phyloP scores from a whole-genome alignment of 2,888 invertebrate genomes.

The Trichopoda pennipes region DNA sequence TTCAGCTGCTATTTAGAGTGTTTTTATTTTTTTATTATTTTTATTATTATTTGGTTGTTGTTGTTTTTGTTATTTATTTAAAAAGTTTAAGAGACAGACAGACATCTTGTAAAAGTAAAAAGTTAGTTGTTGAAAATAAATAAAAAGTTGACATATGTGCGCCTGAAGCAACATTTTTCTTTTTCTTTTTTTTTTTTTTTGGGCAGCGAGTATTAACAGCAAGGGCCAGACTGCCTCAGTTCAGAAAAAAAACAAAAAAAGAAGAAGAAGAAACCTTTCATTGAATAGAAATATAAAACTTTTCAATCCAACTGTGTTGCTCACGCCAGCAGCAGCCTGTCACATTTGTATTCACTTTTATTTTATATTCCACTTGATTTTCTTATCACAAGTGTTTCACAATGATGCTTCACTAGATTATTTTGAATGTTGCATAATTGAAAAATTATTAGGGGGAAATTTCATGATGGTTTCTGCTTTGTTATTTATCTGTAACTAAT shows the following conservation, averaged over 20 bases:
- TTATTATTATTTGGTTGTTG: no score
- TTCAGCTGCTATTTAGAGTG: conserved; percentile 55
- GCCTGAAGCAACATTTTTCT: conserved; percentile 78
- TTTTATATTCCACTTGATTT: conserved; percentile 68
- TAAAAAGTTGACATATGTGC: conserved; percentile 80
- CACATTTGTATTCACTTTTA: conserved; percentile 9
- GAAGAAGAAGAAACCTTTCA: no score
- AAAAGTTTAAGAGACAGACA: conserved; percentile 56
- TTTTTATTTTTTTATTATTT: conserved; percentile 25
- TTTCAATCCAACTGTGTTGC: conserved; percentile 62
- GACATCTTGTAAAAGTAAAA: conserved; percentile 60
- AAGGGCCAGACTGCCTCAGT: conserved; percentile 70
- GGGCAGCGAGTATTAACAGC: conserved; percentile 72
- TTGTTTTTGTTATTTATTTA: conserved; percentile 21
- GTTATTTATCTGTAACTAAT: conserved; percentile 22
- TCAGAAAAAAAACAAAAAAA: conserved; percentile 41
- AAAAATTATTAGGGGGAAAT: conserved; percentile 75
- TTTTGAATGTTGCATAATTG: conserved; percentile 76
- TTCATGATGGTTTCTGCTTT: conserved; percentile 46
- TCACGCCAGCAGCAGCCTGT: conserved; percentile 20
- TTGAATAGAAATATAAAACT: conserved; percentile 70
- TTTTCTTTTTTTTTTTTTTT: conserved; percentile 12
- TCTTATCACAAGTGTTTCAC: conserved; percentile 70
- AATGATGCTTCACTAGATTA: conserved; percentile 70
- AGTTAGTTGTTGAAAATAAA: conserved; percentile 70